phyloP scores from a whole-genome alignment of 2,113 vertebrate species.

The Upupa epops region DNA sequence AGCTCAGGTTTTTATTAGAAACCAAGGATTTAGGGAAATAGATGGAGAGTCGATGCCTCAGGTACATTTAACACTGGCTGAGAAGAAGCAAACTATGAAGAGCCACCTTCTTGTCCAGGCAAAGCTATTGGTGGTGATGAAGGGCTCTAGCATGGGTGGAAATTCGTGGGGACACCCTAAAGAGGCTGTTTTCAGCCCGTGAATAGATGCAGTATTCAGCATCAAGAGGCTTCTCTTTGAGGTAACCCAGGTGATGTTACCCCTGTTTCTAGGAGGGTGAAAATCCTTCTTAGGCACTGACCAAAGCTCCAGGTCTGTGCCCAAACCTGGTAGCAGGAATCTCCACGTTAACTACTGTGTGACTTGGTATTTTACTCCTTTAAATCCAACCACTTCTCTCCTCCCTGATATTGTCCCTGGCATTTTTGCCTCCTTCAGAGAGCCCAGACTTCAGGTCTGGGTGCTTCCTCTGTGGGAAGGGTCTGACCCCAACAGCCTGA shows the following conservation, averaged over 20 bases:
- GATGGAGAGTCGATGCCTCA: not conserved
- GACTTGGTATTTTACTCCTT: not conserved
- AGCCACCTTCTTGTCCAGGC: not conserved
- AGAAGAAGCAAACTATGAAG: not conserved
- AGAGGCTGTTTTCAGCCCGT: not conserved
- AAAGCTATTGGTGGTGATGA: not conserved
- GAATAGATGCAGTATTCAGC: not conserved
- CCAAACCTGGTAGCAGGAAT: not conserved
- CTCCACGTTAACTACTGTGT: not conserved
- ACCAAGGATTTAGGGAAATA: not conserved
- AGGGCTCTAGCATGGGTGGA: not conserved
- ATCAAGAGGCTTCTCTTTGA: not conserved
- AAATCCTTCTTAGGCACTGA: not conserved
- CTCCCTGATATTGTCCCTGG: not conserved
- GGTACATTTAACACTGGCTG: not conserved
- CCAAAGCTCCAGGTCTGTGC: not conserved
- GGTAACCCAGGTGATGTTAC: not conserved
- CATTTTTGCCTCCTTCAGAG: not conserved
- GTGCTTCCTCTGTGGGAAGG: not conserved
- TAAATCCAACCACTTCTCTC: not conserved
- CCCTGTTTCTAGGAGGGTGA: not conserved
- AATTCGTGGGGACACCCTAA: not conserved
- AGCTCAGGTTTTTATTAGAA: not conserved
- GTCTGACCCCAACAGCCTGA: not conserved
- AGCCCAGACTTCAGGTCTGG: not conserved